Percentiles rank a stretch among this genome's conserved stretches.
Conservation (phyloP, 2,888 invertebrate species). For the Venustoraphidia nigricollis region DNA sequence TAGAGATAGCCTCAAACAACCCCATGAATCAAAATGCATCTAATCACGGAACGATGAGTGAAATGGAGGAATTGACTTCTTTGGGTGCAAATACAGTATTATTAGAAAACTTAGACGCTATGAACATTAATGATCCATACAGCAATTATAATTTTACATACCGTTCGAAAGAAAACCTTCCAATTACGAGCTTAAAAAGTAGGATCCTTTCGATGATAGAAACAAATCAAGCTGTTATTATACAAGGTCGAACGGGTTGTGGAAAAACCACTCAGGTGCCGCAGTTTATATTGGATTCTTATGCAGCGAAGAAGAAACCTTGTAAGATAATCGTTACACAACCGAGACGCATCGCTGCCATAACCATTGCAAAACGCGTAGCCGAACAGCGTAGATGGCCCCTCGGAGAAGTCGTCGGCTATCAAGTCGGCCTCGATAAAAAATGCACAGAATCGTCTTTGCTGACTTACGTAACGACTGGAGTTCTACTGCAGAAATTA, state of each 20-base stretch:
- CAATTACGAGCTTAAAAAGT: conserved; percentile 1
- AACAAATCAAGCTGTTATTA: conserved; percentile 57
- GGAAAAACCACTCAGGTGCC: conserved; percentile 90
- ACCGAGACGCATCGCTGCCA: conserved; percentile 85
- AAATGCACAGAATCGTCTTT: conserved; percentile 49
- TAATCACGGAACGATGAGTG: conserved; percentile 3
- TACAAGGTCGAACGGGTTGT: conserved; percentile 90
- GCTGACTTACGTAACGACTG: conserved; percentile 77
- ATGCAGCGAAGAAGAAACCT: conserved; percentile 38
- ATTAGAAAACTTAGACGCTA: conserved; percentile 12
- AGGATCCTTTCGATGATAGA: conserved; percentile 49
- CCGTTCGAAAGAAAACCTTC: background rate
- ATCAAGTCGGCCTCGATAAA: conserved; percentile 65
- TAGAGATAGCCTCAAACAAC: conserved; percentile 7
- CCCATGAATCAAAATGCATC: conserved; percentile 4
- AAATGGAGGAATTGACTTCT: conserved; percentile 3
- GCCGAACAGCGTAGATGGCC: conserved; percentile 71
- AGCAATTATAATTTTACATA: conserved; percentile 5
- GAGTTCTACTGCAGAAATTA: conserved; percentile 65
- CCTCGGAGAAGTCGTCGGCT: conserved; percentile 71
- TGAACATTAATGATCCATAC: conserved; percentile 4
- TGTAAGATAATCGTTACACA: conserved; percentile 90
- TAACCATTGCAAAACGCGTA: conserved; percentile 75
- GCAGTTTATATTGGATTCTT: conserved; percentile 80
- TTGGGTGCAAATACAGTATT: conserved; percentile 8